Base-by-base conservation (phyloP, 2,113 vertebrate species). In the Otocyon megalotis region DNA sequence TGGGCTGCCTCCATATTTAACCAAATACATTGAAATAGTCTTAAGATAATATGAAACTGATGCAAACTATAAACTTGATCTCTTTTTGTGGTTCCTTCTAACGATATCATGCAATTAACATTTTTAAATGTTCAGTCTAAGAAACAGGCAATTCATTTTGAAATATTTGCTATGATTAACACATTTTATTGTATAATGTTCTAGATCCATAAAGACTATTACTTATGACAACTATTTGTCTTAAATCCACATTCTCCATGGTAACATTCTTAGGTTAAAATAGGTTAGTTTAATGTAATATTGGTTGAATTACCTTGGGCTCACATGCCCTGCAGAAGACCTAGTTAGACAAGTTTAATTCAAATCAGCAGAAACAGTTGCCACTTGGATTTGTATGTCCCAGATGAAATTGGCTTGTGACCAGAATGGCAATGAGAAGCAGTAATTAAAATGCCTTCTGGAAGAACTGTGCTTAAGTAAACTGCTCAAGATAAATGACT, bases 401-500 rank as follows among this genome's bases (percentile, higher is more conserved):
- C 94, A 98, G 92, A 93, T 84, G 90, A 96, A 98, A 98, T 8
- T 77, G 32, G 90, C 90, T 89, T 93, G 79, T 96, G 98, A 97
- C 96, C 94, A 5, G 97, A 98, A 98, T 98, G 97, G 95, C 97
- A 99, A 98, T 97, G 96, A 98, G 96, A 94, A n/a, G 62, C 56
- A 96, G 97, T 97, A 98, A 99, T 99, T 99, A 99, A 98, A 98
- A 98, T 92, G 97, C 94, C 98, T 98, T 98, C 94, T 98, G 92
- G 94, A 94, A 87, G 93, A 98, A 96, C 80, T 98, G 87, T 97
- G 98, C 97, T 98, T 98, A 96, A 98, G 79, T 98, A 97, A 98
- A 96, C 3, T 80, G 93, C 95, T 96, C 90, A 83, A 97, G 97
- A 98, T 88, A 89, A 97, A 96, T 3, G 30, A 80, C 32, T 96